phyloP scores from a whole-genome alignment of 2,797 vertebrate genomes.

The Chromis chromis region DNA sequence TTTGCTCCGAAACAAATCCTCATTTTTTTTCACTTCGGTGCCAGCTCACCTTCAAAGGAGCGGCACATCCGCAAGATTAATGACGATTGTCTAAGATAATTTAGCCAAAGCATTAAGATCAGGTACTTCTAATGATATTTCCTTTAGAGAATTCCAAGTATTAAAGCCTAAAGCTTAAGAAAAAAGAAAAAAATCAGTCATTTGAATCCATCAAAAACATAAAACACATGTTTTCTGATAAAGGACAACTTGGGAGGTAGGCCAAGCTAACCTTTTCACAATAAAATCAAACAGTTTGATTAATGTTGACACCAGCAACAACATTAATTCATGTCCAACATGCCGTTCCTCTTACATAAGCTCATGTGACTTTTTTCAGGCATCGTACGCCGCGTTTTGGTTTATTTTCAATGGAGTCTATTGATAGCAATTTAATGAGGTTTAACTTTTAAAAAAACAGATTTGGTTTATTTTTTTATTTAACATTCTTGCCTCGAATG shows the following conservation, averaged over 20 bases:
- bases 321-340: constrained; percentile 54
- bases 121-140: constrained; percentile 56
- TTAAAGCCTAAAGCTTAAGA: constrained; percentile 40
- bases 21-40: constrained; percentile 46
- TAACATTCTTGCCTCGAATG: constrained; percentile 78
- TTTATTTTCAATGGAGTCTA: constrained; percentile 80
- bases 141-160: constrained; percentile 49
- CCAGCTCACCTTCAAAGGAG: constrained; percentile 66
- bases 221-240: constrained; percentile 43
- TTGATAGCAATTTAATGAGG: constrained; percentile 80
- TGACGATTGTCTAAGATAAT: constrained; percentile 51
- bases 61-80: constrained; percentile 58
- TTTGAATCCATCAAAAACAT: constrained; percentile 38
- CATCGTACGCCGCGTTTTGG: constrained; percentile 68
- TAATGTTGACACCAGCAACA: constrained; percentile 39
- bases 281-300: constrained; percentile 42
- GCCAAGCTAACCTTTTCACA: constrained; percentile 42
- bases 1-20: constrained; percentile 60
- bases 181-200: constrained; percentile 6
- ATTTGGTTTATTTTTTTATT: constrained; percentile 72
- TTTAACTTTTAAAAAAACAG: constrained; percentile 64
- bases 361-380: constrained; percentile 65
- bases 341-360: constrained; percentile 56
- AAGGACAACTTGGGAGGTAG: constrained; percentile 34
- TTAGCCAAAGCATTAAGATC: constrained; percentile 53